Base-by-base conservation (phyloP, 1,140 invertebrate species). In the Pseudachorutes palmiensis region DNA sequence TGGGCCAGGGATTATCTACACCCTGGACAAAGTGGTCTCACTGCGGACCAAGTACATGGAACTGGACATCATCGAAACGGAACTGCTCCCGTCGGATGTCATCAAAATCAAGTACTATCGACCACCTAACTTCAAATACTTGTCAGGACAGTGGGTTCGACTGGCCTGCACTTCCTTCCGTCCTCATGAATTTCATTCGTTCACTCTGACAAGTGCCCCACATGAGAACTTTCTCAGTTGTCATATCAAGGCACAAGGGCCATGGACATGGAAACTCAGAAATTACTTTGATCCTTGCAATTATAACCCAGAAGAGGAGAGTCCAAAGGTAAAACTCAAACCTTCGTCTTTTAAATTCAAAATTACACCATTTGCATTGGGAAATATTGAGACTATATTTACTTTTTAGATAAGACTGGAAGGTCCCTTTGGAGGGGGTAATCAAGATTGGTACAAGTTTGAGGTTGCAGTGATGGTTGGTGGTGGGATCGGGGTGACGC, bases 401-500 rank as follows among this genome's bases (percentile, higher is more conserved):
- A 33, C 57, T 66, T 41, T 64, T 24, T 70, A 86, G 81, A 81
- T 88, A 55, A 86, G 94, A 62, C 86, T 99, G 57, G 96, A 98
- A 79, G 97, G 97, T 0, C 97, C 97, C 0, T 99, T 97, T 75
- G 97, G 97, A 0, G 96, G 96, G 28, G 97, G 97, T 1, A 99
- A 99, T 80, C 97, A 99, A 78, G 96, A 98, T 79, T 98, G 94
- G 95, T 97, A 97, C 79, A 97, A 96, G 79, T 95, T 94, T 75
- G 92, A 95, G 79, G 91, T 95, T 5, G 96, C 96, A 1, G 94
- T 99, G 3, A 96, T 99, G 91, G 94, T 99, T 1, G 97, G 97
- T 0, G 97, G 94, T 14, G 97, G 97, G 16, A 99, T 99, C 68
- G 97, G 97, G 0, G 96, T 99, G 0, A 99, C 97, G 0, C 97